Conservation (phyloP, 2,797 vertebrate genomes). For the Caiman crocodilus region DNA sequence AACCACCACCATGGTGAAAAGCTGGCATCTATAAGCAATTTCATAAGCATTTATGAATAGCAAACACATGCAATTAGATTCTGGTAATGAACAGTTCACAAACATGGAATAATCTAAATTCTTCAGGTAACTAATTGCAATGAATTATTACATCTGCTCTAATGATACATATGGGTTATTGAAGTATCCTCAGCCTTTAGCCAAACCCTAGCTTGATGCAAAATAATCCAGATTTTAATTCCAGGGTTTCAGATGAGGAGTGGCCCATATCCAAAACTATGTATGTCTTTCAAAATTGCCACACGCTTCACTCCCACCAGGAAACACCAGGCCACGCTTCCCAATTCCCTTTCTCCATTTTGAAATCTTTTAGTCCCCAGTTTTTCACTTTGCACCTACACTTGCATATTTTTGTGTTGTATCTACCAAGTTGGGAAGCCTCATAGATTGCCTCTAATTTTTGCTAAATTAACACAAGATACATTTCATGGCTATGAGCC, state of each 20-base stretch:
- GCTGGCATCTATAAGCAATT: background rate
- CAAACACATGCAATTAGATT: background rate
- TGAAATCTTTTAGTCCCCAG: accelerated
- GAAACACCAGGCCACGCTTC: background rate
- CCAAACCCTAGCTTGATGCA: background rate
- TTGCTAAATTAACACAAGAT: background rate
- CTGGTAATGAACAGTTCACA: background rate
- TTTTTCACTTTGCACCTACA: background rate
- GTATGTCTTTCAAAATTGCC: background rate
- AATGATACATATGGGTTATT: background rate
- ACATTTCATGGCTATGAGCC: background rate
- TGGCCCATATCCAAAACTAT: background rate
- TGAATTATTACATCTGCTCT: background rate
- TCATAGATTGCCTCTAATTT: background rate
- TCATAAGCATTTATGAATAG: background rate
- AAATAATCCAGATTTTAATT: background rate
- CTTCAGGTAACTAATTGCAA: background rate
- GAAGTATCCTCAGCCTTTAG: background rate
- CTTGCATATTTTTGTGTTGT: background rate
- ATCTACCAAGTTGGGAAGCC: background rate
- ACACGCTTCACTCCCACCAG: background rate
- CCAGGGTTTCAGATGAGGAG: background rate
- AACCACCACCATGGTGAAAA: background rate
- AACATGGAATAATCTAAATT: background rate
- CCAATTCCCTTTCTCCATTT: background rate